Percentiles rank a stretch among this genome's conserved stretches.
phyloP scores from a whole-genome alignment of 64 coral and sea anemone genomes.

The Astreopora myriophthalma region DNA sequence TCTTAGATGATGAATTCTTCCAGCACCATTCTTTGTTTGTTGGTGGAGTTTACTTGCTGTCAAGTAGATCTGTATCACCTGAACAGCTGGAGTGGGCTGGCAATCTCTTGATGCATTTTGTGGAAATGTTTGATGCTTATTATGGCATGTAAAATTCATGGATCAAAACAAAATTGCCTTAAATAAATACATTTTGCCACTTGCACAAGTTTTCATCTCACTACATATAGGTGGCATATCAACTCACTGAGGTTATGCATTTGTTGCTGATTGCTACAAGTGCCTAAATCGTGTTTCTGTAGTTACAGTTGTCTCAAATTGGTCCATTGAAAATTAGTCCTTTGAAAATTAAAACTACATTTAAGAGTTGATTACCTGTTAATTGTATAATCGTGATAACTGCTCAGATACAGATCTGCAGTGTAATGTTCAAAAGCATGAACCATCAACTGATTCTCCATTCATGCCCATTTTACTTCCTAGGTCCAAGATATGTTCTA shows the following conservation, averaged over 20 bases:
- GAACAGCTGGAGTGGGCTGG: neutral
- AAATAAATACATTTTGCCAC: neutral
- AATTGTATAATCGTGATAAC: neutral
- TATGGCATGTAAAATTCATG: neutral
- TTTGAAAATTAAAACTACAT: neutral
- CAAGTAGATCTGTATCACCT: neutral
- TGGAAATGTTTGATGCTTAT: neutral
- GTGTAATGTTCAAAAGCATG: neutral
- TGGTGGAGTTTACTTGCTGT: neutral
- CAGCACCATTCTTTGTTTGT: neutral
- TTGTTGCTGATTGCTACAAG: neutral
- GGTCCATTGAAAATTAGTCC: neutral
- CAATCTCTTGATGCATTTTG: neutral
- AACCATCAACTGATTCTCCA: neutral
- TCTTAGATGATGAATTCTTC: constrained; percentile 7
- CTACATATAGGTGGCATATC: neutral
- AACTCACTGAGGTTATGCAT: neutral
- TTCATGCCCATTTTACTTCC: neutral
- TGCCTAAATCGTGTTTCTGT: neutral
- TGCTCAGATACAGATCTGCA: neutral
- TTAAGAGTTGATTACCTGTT: neutral
- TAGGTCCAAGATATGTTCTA: neutral
- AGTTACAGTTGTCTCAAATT: neutral
- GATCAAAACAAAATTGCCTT: neutral
- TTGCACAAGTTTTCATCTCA: neutral